These are phyloP conservation scores for Onthophagus sagittarius DNA, from an alignment of 2,888 invertebrate species.

Conservation along the genomic window DNA sequence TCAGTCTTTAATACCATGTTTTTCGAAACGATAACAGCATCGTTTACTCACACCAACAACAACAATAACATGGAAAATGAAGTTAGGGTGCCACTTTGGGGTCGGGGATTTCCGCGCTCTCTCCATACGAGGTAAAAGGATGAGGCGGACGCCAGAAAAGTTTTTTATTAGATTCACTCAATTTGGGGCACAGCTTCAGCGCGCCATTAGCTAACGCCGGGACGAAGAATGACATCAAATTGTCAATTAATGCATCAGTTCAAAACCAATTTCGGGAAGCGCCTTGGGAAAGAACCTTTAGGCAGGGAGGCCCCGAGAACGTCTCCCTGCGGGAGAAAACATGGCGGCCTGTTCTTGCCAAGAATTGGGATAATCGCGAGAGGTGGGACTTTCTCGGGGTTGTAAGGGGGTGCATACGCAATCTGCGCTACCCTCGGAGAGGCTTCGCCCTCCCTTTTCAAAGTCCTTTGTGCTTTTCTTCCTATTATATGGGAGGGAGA, in stretches of 20 bases:
- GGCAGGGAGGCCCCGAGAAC: constrained; percentile 38
- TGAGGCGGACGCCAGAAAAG: constrained; percentile 29
- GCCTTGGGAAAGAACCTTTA: constrained; percentile 22
- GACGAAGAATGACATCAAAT: constrained; percentile 47
- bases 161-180: constrained; percentile 47
- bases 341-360: constrained; percentile 25
- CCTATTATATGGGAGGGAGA: background rate
- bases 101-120: background rate
- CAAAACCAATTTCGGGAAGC: constrained; percentile 41
- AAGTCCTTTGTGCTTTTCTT: background rate
- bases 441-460: background rate
- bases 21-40: too few relatives aligned
- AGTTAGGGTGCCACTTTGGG: background rate
- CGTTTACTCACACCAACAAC: constrained; percentile 1
- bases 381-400: constrained; percentile 34
- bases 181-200: constrained; percentile 45
- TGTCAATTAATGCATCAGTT: constrained; percentile 49
- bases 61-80: background rate
- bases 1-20: too few relatives aligned
- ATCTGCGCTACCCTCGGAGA: constrained; percentile 1
- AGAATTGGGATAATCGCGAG: constrained; percentile 46
- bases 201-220: constrained; percentile 40
- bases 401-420: constrained; percentile 19
- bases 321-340: constrained; percentile 15
- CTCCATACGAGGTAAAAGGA: background rate